Percentiles rank a stretch among this genome's conserved stretches.
Conservation (phyloP, 2,113 vertebrate genomes). For the Paralichthys olivaceus region DNA sequence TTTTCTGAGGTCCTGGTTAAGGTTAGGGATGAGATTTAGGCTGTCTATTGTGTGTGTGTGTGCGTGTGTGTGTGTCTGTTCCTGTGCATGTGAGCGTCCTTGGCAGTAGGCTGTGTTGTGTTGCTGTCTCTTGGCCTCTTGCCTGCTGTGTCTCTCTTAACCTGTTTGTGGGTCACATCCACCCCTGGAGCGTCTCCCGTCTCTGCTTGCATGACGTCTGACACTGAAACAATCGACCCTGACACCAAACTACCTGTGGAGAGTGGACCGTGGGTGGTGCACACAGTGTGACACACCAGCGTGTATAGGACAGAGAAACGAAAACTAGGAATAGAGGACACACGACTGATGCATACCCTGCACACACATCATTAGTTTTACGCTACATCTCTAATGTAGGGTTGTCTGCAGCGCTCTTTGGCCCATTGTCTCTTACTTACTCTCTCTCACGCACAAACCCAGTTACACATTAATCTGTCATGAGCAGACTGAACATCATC, state of each 20-base stretch:
- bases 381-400: too few relatives aligned
- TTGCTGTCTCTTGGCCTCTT: conserved; percentile 24
- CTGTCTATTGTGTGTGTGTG: not conserved
- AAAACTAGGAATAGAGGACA: too few relatives aligned
- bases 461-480: too few relatives aligned
- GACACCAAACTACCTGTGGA: conserved; percentile 16
- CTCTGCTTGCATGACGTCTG: conserved; percentile 32
- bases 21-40: not conserved
- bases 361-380: too few relatives aligned
- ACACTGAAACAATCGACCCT: conserved; percentile 37
- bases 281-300: too few relatives aligned
- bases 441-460: too few relatives aligned
- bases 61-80: conserved; percentile 5
- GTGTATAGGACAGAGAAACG: too few relatives aligned
- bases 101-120: conserved; percentile 23
- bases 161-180: conserved; percentile 48
- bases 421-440: too few relatives aligned
- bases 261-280: conserved; percentile 6
- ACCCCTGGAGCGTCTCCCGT: conserved; percentile 31
- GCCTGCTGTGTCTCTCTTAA: conserved; percentile 30
- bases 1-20: not conserved
- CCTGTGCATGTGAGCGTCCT: conserved; percentile 18
- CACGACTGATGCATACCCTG: too few relatives aligned
- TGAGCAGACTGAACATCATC: too few relatives aligned
- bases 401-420: too few relatives aligned